phyloP scores from a whole-genome alignment of 2,797 vertebrate genomes.

The Potorous gilbertii region DNA sequence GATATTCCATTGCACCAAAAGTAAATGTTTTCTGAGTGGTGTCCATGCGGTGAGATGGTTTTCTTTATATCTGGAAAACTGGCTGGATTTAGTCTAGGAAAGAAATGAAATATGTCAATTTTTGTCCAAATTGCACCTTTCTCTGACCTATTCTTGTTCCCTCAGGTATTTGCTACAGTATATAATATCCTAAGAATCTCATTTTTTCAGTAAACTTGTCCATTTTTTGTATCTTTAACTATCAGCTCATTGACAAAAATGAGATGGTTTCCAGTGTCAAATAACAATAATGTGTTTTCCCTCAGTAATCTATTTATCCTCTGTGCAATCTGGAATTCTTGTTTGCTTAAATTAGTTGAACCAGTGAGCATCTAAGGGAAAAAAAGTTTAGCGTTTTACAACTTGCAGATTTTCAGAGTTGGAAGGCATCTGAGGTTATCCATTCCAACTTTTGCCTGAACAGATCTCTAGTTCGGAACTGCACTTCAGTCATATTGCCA shows the following conservation, averaged over 20 bases:
- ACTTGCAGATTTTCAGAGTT: neutral
- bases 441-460: neutral
- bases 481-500: neutral
- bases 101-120: constrained; percentile 62
- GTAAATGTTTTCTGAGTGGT: constrained; percentile 36
- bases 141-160: neutral
- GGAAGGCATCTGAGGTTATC: neutral
- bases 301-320: neutral
- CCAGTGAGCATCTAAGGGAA: neutral
- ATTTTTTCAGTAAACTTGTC: neutral
- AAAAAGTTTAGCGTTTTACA: neutral
- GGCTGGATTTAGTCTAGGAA: constrained; percentile 64
- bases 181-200: neutral
- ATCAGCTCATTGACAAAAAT: neutral
- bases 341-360: neutral
- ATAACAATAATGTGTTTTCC: neutral
- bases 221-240: constrained; percentile 1
- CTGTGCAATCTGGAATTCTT: neutral
- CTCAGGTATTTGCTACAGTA: neutral
- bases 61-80: constrained; percentile 50
- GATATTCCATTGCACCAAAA: constrained; percentile 22
- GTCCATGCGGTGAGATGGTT: constrained; percentile 23
- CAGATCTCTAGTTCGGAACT: neutral
- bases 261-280: neutral
- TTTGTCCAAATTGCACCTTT: neutral